Conservation (phyloP, 1,140 invertebrate genomes). For the Camponotus pennsylvanicus region DNA sequence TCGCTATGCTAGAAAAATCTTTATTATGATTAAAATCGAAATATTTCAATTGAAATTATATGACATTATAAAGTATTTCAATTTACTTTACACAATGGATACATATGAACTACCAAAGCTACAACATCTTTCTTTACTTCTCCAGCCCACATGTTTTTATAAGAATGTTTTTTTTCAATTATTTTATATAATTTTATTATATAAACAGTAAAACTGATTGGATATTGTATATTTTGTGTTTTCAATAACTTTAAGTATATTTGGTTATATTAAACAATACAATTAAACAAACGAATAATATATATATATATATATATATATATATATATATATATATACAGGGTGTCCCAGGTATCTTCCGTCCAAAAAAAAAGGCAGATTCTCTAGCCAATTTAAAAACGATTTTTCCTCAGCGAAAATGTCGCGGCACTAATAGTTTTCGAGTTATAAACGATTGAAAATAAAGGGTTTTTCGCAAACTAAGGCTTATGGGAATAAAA, state of each 20-base stretch:
- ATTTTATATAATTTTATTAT: constrained; percentile 3
- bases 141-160: constrained; percentile 74
- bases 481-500: no score
- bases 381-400: no score
- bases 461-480: no score
- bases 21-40: background rate
- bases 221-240: background rate
- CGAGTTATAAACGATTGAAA: no score
- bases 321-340: no score
- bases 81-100: constrained; percentile 82
- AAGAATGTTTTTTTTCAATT: background rate
- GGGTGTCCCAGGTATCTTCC: no score
- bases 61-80: background rate
- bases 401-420: no score
- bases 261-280: constrained; percentile 25
- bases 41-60: background rate
- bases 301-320: background rate
- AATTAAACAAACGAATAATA: constrained; percentile 34
- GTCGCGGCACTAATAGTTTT: no score
- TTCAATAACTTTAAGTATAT: constrained; percentile 12
- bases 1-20: constrained; percentile 89
- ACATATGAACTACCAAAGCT: constrained; percentile 82
- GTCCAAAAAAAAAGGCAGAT: no score
- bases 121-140: constrained; percentile 83
- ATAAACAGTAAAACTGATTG: background rate